Evolutionary conservation across 2,797 vertebrate genomes (phyloP), one percentile per base, ranked within the genome.

Genomic region (Crenuchus spilurus): DNA sequence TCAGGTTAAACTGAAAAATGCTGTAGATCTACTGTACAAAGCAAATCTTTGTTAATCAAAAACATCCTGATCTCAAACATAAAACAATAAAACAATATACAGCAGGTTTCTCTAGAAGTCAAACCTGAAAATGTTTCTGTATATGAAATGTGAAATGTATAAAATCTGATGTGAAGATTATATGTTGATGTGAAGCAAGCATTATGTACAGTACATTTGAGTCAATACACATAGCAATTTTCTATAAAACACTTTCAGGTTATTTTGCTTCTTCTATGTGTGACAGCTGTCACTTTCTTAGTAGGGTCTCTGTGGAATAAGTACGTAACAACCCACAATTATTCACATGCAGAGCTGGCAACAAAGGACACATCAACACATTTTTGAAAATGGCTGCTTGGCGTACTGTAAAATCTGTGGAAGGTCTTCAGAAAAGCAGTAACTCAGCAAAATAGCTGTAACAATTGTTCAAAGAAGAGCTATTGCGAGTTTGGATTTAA

Each of bases 321-420:
- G 39, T 75, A 20, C 20, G 63, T 65, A 77, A 69, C 80, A 79
- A 77, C 77, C 77, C 49, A 75, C 70, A 77, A 79, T 79, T 82
- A 82, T 79, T 68, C 69, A 72, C 63, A 77, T 42, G 64, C 80
- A 72, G 67, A 58, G 72, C 58, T 60, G 48, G 44, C 63, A 77
- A 82, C 77, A 82, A 82, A 79, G 42, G 71, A 76, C 74, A 69
- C 64, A 79, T 79, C 76, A 77, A 74, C 69, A 73, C 60, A 55
- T 70, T 48, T 76, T 61, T 79, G 61, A 74, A 60, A 76, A 63
- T 30, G 44, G 74, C 67, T 71, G 72, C 42, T 54, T 82, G 68
- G 55, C 44, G 55, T 63, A 65, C 72, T 46, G 24, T 41, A 44
- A 77, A 74, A 76, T 41, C 30, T 68, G 16, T 79, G 76, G 26